A percentile compares a stretch with the other conserved stretches of the same genome.
Evolutionary conservation across 2,888 invertebrate genomes (phyloP).

Genomic region (Lymantria dispar): DNA sequence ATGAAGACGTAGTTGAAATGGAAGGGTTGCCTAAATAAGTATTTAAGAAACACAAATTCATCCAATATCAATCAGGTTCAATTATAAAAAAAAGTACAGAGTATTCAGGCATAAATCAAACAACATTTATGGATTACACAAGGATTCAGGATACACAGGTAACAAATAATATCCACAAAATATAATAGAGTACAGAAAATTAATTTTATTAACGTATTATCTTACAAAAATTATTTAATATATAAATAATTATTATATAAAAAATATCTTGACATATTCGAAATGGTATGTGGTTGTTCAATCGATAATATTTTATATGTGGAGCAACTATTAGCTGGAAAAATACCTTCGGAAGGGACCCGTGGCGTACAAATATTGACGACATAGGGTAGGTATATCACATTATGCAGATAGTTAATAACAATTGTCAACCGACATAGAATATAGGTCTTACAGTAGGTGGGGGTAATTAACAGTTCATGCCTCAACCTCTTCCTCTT

Average conservation of each 20-base stretch:
- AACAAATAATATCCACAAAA: conserved; percentile 53
- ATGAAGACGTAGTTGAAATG: no score
- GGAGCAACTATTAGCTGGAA: conserved; percentile 44
- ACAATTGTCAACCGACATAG: conserved; percentile 58
- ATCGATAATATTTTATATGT: conserved; percentile 43
- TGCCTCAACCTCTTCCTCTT: conserved; percentile 92
- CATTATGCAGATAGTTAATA: conserved; percentile 58
- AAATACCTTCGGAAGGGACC: conserved; percentile 27
- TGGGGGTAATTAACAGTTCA: conserved; percentile 79
- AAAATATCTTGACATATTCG: conserved; percentile 61
- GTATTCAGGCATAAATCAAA: conserved; percentile 3
- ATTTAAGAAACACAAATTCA: no score
- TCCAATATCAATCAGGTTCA: conserved; percentile 2
- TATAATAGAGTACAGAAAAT: conserved; percentile 74
- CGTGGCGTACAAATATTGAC: conserved; percentile 16
- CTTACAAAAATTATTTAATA: conserved; percentile 75
- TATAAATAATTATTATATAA: conserved; percentile 67
- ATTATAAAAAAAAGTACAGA: not conserved
- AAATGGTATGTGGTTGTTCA: conserved; percentile 55
- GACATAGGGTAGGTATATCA: conserved; percentile 51
- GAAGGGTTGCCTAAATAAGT: no score
- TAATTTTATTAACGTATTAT: conserved; percentile 76
- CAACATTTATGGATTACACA: conserved; percentile 11
- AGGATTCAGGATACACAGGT: conserved; percentile 7
- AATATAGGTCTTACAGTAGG: conserved; percentile 63